phyloP scores from a whole-genome alignment of 2,888 invertebrate genomes.

The Eudasyphora cyanicolor region DNA sequence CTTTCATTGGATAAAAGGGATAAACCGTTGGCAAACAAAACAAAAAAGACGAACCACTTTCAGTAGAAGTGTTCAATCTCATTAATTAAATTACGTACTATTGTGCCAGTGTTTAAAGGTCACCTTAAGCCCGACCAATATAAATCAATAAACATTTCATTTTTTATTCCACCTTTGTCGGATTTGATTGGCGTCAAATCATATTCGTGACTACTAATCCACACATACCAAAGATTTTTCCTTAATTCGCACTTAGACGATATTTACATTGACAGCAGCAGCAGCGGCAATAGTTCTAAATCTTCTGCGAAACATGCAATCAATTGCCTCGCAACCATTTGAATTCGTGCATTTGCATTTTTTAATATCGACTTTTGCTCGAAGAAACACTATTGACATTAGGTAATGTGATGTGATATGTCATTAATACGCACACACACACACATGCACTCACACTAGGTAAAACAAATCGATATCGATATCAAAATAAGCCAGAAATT shows the following conservation, averaged over 20 bases:
- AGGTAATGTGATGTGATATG: constrained; percentile 2
- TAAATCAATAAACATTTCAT: not conserved
- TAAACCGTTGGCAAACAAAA: no score
- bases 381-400: not conserved
- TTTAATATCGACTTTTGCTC: not conserved
- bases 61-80: not conserved
- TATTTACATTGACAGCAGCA: constrained; percentile 1
- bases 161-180: not conserved
- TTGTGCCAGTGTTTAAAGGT: not conserved
- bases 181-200: not conserved
- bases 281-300: not conserved
- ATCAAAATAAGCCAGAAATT: not conserved
- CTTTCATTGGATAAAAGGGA: not conserved
- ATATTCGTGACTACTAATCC: constrained; percentile 28
- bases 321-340: not conserved
- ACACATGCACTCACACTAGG: no score
- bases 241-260: constrained; percentile 18
- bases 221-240: constrained; percentile 8
- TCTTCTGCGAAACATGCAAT: not conserved
- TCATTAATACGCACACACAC: constrained; percentile 26
- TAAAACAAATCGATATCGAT: constrained; percentile 8
- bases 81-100: not conserved
- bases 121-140: not conserved
- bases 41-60: not conserved
- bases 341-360: constrained; percentile 1